Evolutionary conservation across 2,888 invertebrate genomes (phyloP), one percentile per base, ranked within the genome.

Genomic region (Melanophora roralis): DNA sequence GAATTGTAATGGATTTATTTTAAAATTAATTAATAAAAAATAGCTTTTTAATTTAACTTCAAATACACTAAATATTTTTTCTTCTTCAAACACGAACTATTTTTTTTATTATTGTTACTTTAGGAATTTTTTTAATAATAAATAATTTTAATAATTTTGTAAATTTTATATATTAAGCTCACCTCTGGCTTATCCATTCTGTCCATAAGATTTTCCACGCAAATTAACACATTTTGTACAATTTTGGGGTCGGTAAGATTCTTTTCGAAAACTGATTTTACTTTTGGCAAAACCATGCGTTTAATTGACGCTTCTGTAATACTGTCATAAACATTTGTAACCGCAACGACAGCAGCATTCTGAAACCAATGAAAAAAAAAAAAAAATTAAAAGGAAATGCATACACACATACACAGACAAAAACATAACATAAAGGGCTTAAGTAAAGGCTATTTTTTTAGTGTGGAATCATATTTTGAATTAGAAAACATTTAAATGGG

Each of bases 321-420:
- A 88, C 94, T 94, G 83, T 96, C 95, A 49, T 95, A 93, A 12
- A 97, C 95, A 86, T 95, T 95, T 73, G 95, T 94, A 11, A 97
- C 94, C 32, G 97, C 96, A 77, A 96, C 94, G 83, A 98, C 91
- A 7, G 97, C 96, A 23, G 98, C 96, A 86, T 95, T 95, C 97
- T 98, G 89, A 11, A 71, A 51, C 9, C n/a, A n/a, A n/a, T n/a
- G n/a, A n/a, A n/a, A 34, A 19, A 34, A 45, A 21, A 19, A 53
- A 49, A 21, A 8, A 45, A 67, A 27, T 16, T 11, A 8, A 34
- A 53, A 1, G 2, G 32, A 45, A 45, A 59, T 0, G 6, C 12
- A 12, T 11, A 32, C 5, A 14, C n/a, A 21, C 3, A n/a, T 0
- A 14, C 14, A 40, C 14, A 19, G n/a, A 57, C 16, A 43, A 4